Evolutionary conservation across 2,113 vertebrate species (phyloP), one percentile per base, ranked within the genome.

Genomic region (Noctilio leporinus): DNA sequence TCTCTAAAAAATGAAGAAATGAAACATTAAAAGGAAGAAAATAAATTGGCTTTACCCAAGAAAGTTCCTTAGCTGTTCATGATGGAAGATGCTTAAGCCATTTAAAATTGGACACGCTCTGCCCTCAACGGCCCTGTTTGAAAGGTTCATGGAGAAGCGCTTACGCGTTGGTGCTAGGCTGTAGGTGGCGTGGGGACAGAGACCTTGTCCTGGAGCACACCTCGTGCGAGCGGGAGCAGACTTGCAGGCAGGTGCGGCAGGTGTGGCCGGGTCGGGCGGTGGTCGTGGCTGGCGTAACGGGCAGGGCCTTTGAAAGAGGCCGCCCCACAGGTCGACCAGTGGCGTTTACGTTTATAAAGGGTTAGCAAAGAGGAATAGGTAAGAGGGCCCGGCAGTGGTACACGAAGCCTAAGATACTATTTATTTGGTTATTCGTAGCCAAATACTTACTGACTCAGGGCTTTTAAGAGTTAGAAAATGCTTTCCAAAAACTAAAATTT

Each of bases 241-340:
- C 4, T 0, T 2, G 33, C 10, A 15, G 33, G 11, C 9, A 11
- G 19, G 26, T 3, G 6, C 55, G 3, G 55, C 10, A 43, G 55
- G 26, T 17, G 6, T 40, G 8, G 24, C 14, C 26, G 70, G 51
- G 30, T 10, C 57, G 1, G 4, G 80, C 10, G 62, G 62, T 14
- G 30, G 10, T 22, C 1, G 1, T 33, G 40, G 1, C 43, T 1
- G 3, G 30, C 0, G 35, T 38, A 8, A 15, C 7, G n/a, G n/a
- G n/a, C n/a, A n/a, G n/a, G n/a, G n/a, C n/a, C n/a, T n/a, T n/a
- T n/a, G n/a, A n/a, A n/a, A n/a, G n/a, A n/a, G n/a, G n/a, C n/a
- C n/a, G n/a, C n/a, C n/a, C n/a, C n/a, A 0, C 20, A 69, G 43
- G 24, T 35, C 33, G 76, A 5, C 51, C 47, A 69, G 35, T 40